Evolutionary conservation across 2,113 vertebrate species (phyloP).

Genomic region (Typhlomys cinereus): DNA sequence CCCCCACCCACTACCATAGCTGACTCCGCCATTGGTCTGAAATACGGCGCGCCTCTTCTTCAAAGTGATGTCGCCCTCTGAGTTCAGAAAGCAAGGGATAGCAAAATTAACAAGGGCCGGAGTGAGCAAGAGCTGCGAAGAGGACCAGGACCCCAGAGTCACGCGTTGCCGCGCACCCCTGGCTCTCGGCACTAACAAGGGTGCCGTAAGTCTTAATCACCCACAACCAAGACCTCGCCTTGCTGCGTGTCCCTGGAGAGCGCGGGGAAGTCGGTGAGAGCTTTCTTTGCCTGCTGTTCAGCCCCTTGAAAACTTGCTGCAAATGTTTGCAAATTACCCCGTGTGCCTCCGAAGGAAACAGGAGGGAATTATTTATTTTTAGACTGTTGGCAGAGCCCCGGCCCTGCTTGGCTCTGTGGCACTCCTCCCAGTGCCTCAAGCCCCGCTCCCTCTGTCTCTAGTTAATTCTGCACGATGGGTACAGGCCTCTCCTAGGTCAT

Average conservation of each 20-base stretch:
- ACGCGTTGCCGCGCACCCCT: not conserved
- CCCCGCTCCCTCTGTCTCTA: conserved; percentile 23
- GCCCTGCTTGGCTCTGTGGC: conserved; percentile 11
- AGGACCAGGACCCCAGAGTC: not conserved
- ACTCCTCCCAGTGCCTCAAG: not conserved
- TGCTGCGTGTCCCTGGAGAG: not conserved
- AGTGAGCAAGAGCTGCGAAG: not conserved
- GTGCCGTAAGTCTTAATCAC: conserved; percentile 69
- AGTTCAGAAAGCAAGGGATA: conserved; percentile 57
- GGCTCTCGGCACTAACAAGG: conserved; percentile 43
- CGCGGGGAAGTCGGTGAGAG: conserved; percentile 57
- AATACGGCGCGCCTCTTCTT: conserved; percentile 47
- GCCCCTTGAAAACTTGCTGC: conserved; percentile 43
- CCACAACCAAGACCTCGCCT: conserved; percentile 63
- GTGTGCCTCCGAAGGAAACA: conserved; percentile 49
- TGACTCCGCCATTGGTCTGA: conserved; percentile 45
- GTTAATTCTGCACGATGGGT: conserved; percentile 31
- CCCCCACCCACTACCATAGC: not conserved
- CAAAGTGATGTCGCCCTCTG: conserved; percentile 66
- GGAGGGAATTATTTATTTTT: conserved; percentile 71
- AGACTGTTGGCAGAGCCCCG: not conserved
- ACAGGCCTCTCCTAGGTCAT: not conserved
- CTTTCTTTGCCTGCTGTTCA: conserved; percentile 46
- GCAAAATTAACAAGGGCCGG: conserved; percentile 25
- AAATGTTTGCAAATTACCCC: conserved; percentile 74